A percentile compares a stretch with the other conserved stretches of the same genome.
phyloP scores from a whole-genome alignment of 1,140 invertebrate species.

The Papilio polyxenes region DNA sequence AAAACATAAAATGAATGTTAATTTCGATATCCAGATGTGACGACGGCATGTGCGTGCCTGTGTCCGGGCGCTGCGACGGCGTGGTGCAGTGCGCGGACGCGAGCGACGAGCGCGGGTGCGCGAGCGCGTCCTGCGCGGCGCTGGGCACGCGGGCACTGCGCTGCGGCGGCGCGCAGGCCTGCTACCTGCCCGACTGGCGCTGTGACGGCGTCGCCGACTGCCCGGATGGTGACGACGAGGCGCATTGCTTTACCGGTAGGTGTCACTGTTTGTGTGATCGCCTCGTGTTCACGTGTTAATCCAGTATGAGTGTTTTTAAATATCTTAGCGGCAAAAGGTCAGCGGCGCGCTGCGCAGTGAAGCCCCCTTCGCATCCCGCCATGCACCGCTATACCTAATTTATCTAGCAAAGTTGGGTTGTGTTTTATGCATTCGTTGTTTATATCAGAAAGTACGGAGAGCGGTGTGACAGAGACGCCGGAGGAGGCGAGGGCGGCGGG shows the following conservation, averaged over 20 bases:
- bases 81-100: slow-evolving; percentile 84
- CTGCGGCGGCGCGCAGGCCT: slow-evolving; percentile 46
- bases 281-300: neutral
- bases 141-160: slow-evolving; percentile 45
- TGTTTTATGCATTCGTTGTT: neutral
- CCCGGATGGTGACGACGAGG: slow-evolving; percentile 36
- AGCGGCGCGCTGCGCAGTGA: too few species aligned
- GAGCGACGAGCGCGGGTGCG: slow-evolving; percentile 80
- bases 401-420: neutral
- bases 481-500: slow-evolving; percentile 46
- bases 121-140: slow-evolving; percentile 51
- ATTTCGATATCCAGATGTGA: slow-evolving; percentile 69
- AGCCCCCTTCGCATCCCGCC: too few species aligned
- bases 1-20: too few species aligned
- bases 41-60: slow-evolving; percentile 82
- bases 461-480: slow-evolving; percentile 7
- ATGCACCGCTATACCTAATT: too few species aligned
- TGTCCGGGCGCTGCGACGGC: slow-evolving; percentile 85
- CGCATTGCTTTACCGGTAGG: neutral
- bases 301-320: too few species aligned
- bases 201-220: slow-evolving; percentile 56
- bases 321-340: too few species aligned
- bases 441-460: slow-evolving; percentile 37
- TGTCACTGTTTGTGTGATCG: neutral
- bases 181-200: slow-evolving; percentile 54